Evolutionary conservation across 1,140 invertebrate genomes (phyloP).

Genomic region (Ceratoteleas bidentatus): DNA sequence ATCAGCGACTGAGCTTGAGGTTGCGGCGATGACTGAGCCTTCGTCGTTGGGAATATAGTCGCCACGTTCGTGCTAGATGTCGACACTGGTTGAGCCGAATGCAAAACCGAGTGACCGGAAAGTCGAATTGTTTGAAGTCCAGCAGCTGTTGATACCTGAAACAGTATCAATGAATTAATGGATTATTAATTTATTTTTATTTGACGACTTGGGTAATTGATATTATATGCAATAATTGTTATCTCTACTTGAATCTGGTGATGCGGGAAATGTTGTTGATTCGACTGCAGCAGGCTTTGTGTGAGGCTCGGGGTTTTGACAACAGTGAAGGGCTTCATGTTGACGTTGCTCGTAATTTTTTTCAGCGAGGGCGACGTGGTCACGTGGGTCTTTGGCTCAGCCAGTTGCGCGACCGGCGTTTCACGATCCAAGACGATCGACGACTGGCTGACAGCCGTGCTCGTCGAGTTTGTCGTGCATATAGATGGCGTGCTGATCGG

Average conservation of each 20-base stretch:
- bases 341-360: constrained; percentile 69
- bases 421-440: constrained; percentile 45
- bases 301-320: constrained; percentile 73
- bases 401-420: constrained; percentile 31
- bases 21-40: constrained; percentile 71
- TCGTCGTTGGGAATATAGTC: constrained; percentile 75
- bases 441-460: constrained; percentile 28
- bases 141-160: constrained; percentile 78
- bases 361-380: constrained; percentile 59
- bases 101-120: constrained; percentile 80
- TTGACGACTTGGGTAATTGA: no score
- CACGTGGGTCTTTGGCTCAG: constrained; percentile 52
- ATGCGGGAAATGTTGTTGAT: constrained; percentile 79
- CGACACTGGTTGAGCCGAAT: constrained; percentile 73
- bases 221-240: background rate
- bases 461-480: constrained; percentile 56
- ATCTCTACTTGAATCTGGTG: constrained; percentile 80
- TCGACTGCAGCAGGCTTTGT: constrained; percentile 78
- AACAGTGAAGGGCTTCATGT: constrained; percentile 78
- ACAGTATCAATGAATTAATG: no score
- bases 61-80: constrained; percentile 69
- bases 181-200: no score
- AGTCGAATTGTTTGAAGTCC: constrained; percentile 82
- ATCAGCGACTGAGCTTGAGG: constrained; percentile 74
- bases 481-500: constrained; percentile 61